A percentile compares a stretch with the other conserved stretches of the same genome.
phyloP scores from a whole-genome alignment of 2,797 vertebrate species.

The Microctenopoma lineatum region DNA sequence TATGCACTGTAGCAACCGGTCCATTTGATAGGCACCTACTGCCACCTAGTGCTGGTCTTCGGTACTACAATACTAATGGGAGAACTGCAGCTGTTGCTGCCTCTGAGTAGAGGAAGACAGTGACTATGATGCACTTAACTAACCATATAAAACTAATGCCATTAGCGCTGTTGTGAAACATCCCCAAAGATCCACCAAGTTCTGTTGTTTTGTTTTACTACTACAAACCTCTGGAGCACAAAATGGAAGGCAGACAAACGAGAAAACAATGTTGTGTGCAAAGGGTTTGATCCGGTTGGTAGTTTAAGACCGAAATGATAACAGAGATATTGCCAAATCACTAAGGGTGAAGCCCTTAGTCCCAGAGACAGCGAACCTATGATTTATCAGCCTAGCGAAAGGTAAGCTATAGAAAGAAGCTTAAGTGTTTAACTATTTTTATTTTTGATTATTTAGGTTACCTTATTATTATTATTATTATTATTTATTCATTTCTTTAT shows the following conservation, averaged over 20 bases:
- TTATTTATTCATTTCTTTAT: constrained; percentile 20
- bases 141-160: constrained; percentile 36
- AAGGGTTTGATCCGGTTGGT: constrained; percentile 33
- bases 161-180: constrained; percentile 44
- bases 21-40: constrained; percentile 73
- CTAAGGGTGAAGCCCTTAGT: constrained; percentile 17
- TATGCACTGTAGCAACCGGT: constrained; percentile 34
- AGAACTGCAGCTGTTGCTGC: constrained; percentile 44
- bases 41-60: constrained; percentile 80
- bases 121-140: constrained; percentile 17
- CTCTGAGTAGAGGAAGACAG: constrained; percentile 31
- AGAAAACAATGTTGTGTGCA: constrained; percentile 21
- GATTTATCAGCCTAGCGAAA: constrained; percentile 33
- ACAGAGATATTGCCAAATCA: constrained; percentile 20
- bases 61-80: constrained; percentile 58
- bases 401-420: constrained; percentile 13
- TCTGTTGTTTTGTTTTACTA: constrained; percentile 34
- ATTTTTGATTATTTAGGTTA: neutral
- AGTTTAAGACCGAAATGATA: constrained; percentile 21
- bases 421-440: constrained; percentile 1
- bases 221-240: constrained; percentile 27
- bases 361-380: constrained; percentile 7
- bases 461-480: no score
- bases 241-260: constrained; percentile 31
- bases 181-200: constrained; percentile 24